Evolutionary conservation across 2,797 vertebrate genomes (phyloP), one percentile per base, ranked within the genome.

Genomic region (Microctenopoma lineatum): DNA sequence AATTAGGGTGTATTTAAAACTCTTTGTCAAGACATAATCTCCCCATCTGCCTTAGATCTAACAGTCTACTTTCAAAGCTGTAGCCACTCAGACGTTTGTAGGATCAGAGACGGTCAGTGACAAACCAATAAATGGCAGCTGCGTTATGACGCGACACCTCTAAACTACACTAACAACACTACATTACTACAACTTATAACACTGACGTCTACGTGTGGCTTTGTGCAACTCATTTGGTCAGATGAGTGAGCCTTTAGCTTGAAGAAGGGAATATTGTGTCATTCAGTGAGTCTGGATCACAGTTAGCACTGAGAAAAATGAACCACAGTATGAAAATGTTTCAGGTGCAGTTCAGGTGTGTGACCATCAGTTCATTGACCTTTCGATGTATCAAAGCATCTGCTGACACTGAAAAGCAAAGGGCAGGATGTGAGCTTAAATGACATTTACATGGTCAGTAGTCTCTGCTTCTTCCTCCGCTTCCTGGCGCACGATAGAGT

Each of bases 391-490:
- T 81, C 69, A 84, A 79, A 84, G 70, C 25, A 12, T 46, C 26
- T 7, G 29, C 36, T 50, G 58, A 46, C 39, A 67, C 38, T 65
- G 15, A 59, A 75, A 80, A 69, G 36, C 58, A 63, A 75, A 81
- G 48, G 53, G 29, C 78, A 80, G 75, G 83, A 84, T 86, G 81
- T 87, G 79, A 83, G 79, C 66, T 84, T 65, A 64, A 61, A 58
- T 83, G 81, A 80, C 79, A 89, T 87, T 92, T 92, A 92, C 91
- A 87, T 92, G 91, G 58, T 89, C 73, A 41, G 80, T 60, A 1
- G 79, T 81, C 50, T 74, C 73, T 38, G 15, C 59, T 36, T 70
- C 65, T 16, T 73, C 77, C 50, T 59, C 83, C 51, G 60, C 70
- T 67, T 52, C 36, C 27, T 38, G 79, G 70, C 44, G 52, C 38